Conservation (phyloP, 2,797 vertebrate genomes). For the Numenius phaeopus region DNA sequence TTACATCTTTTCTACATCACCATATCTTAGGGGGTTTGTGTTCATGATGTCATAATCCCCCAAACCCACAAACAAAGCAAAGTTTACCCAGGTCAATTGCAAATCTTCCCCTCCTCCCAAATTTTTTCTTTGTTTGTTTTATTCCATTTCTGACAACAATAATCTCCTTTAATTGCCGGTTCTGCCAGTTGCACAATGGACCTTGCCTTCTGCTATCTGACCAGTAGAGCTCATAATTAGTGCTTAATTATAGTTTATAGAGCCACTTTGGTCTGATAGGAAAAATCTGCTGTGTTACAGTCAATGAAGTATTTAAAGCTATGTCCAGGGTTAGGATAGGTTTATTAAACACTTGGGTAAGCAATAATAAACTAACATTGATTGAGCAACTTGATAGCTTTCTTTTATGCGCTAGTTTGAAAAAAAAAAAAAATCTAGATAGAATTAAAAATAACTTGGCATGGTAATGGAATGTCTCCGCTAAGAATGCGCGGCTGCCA, state of each 20-base stretch:
- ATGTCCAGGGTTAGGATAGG: constrained; percentile 54
- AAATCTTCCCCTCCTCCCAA: background rate
- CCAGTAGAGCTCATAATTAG: constrained; percentile 78
- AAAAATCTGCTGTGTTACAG: constrained; percentile 79
- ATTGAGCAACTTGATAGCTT: constrained; percentile 73
- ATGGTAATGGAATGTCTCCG: constrained; percentile 31
- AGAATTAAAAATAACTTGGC: constrained; percentile 76
- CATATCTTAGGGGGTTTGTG: background rate
- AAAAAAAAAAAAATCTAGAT: constrained; percentile 20
- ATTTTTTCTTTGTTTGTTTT: constrained; percentile 59
- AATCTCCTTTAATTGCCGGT: constrained; percentile 56
- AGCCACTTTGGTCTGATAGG: constrained; percentile 76
- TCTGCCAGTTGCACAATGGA: constrained; percentile 60
- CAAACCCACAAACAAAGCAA: background rate
- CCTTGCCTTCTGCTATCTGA: constrained; percentile 76
- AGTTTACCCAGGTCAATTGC: constrained; percentile 37
- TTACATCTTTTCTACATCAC: background rate
- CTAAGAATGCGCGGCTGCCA: constrained; percentile 37
- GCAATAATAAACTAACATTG: constrained; percentile 81
- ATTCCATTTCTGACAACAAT: constrained; percentile 66
- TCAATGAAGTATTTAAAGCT: constrained; percentile 80
- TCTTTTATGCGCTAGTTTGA: constrained; percentile 60
- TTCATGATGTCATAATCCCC: background rate
- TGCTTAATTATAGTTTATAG: constrained; percentile 81
- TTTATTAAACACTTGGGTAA: constrained; percentile 84